Evolutionary conservation across 2,797 vertebrate species (phyloP), one percentile per base, ranked within the genome.

Genomic region (Sciaenops ocellatus): DNA sequence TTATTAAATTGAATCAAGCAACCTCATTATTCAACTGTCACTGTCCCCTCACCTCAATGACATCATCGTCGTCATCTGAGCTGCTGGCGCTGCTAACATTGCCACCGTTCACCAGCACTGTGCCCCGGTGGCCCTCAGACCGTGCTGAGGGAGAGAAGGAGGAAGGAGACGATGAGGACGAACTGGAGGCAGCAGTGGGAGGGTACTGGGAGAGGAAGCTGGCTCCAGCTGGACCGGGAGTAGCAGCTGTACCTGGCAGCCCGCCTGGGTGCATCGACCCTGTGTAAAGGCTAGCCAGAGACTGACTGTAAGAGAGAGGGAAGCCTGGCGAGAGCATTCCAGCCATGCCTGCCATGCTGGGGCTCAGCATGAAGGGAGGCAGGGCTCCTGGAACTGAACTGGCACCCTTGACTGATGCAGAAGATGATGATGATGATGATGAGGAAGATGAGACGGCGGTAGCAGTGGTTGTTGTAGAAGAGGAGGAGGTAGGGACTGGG

Each of bases 241-340:
- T 93, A 66, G 93, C 92, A 6, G 94, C 93, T 2, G 97, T 90
- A 16, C 91, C 90, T 0, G 97, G 93, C 84, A 97, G 95, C 85
- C 95, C 96, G 18, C 95, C 94, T 13, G 96, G 93, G 85, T 97
- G 93, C 93, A 97, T 94, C 0, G 96, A 95, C 17, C 89, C 89
- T 44, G 96, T 91, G 80, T 97, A 97, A 93, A 98, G 97, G 94
- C 96, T 95, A 1, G 97, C 95, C 93, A 98, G 94, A 78, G 97
- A 96, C 86, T 97, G 97, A 28, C 95, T 94, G 93, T 97, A 98
- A 13, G 97, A 94, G 79, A 97, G 93, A 38, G 96, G 94, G 84
- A 96, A 98, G 88, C 95, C 95, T 38, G 96, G 86, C 0, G 92
- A 95, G 61, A 98, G 94, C 91, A 97, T 93, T 87, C 96, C 96